phyloP scores from a whole-genome alignment of 2,113 vertebrate genomes.

The Carollia perspicillata region DNA sequence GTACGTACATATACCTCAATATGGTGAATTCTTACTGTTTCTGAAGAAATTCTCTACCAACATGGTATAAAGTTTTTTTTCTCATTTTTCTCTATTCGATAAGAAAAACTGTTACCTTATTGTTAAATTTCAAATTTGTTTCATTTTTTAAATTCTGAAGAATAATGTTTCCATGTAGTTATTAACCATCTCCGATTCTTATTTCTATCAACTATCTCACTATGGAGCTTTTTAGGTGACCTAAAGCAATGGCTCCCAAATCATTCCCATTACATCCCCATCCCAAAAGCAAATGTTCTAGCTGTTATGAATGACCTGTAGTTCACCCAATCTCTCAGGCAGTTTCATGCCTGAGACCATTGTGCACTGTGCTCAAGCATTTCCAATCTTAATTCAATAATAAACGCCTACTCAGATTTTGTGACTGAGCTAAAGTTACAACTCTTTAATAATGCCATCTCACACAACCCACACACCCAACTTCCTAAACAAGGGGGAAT shows the following conservation, averaged over 20 bases:
- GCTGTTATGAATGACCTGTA: not conserved
- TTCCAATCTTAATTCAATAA: slow-evolving; percentile 10
- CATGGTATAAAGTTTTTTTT: not conserved
- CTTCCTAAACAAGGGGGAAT: not conserved
- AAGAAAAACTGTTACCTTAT: not conserved
- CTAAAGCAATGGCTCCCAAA: not conserved
- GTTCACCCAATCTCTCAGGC: not conserved
- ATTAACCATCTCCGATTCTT: not conserved
- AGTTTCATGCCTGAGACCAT: not conserved
- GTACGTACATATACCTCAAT: not conserved
- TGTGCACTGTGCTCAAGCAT: not conserved
- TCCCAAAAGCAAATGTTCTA: not conserved
- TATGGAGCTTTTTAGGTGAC: not conserved
- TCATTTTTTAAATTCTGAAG: not conserved
- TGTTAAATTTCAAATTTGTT: not conserved
- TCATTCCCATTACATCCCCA: not conserved
- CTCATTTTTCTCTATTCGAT: not conserved
- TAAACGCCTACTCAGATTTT: not conserved
- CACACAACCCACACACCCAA: not conserved
- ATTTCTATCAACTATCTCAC: not conserved
- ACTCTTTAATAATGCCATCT: not conserved
- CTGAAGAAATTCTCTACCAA: not conserved
- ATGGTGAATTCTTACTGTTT: not conserved
- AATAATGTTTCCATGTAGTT: not conserved
- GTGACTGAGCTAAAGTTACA: not conserved